phyloP scores from a whole-genome alignment of 2,113 vertebrate genomes.

The Chloropsis cyanopogon region DNA sequence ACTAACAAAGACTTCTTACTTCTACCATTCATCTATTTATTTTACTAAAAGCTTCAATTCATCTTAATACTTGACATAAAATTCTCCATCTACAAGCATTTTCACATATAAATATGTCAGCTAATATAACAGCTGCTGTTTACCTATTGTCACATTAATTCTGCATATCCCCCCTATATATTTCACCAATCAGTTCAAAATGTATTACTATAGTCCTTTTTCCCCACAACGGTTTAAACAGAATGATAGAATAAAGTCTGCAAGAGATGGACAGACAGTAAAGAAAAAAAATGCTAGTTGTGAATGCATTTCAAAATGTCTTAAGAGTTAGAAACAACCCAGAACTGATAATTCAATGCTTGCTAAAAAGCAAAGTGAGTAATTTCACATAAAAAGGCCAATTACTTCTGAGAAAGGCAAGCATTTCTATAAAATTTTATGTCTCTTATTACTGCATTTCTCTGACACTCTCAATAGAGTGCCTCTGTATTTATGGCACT shows the following conservation, averaged over 20 bases:
- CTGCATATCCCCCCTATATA: neutral
- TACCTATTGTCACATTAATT: neutral
- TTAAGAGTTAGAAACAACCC: neutral
- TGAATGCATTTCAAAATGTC: neutral
- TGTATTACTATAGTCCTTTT: neutral
- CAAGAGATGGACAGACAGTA: neutral
- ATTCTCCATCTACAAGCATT: neutral
- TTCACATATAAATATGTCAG: neutral
- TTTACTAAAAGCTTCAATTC: neutral
- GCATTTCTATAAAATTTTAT: conserved; percentile 42
- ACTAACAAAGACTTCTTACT: neutral
- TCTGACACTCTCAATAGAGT: neutral
- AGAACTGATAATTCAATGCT: neutral
- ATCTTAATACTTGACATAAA: neutral
- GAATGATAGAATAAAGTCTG: neutral
- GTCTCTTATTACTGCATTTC: neutral
- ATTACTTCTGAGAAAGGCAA: conserved; percentile 33
- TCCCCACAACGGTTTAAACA: neutral
- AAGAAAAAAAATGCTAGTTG: neutral
- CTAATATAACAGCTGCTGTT: neutral
- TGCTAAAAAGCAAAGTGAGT: neutral
- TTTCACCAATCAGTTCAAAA: neutral
- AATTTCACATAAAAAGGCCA: conserved; percentile 17
- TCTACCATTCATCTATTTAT: neutral
- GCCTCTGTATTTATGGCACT: neutral